phyloP scores from a whole-genome alignment of 1,140 invertebrate genomes.

The Heliconius himera region DNA sequence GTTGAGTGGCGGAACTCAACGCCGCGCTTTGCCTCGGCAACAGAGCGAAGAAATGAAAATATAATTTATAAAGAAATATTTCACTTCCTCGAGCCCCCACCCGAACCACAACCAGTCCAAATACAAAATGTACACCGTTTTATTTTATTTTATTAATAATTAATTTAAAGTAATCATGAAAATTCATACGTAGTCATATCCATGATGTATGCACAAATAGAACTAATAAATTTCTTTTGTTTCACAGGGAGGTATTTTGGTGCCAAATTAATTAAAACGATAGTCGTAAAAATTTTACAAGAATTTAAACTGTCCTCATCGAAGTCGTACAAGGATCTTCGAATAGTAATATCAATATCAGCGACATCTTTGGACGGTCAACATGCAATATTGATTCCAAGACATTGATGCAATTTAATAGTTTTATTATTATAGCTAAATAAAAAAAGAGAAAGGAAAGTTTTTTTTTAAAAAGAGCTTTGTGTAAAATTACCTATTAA shows the following conservation, averaged over 20 bases:
- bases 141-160: no score
- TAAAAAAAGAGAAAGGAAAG: no score
- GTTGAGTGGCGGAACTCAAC: no score
- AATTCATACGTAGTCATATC: no score
- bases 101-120: no score
- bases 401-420: not conserved
- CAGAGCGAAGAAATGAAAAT: no score
- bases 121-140: no score
- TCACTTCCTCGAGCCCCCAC: no score
- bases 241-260: constrained; percentile 63
- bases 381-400: constrained; percentile 39
- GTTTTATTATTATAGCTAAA: not conserved
- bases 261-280: constrained; percentile 59
- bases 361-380: constrained; percentile 50
- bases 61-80: no score
- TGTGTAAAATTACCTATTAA: not conserved
- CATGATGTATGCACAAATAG: no score
- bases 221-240: constrained; percentile 3
- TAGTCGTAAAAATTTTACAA: constrained; percentile 50
- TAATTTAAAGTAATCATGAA: no score
- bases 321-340: constrained; percentile 53
- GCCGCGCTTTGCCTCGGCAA: no score
- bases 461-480: not conserved
- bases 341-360: constrained; percentile 56
- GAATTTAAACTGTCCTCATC: constrained; percentile 51